Base-by-base conservation (phyloP, 2,888 invertebrate genomes). In the Folsomia candida region DNA sequence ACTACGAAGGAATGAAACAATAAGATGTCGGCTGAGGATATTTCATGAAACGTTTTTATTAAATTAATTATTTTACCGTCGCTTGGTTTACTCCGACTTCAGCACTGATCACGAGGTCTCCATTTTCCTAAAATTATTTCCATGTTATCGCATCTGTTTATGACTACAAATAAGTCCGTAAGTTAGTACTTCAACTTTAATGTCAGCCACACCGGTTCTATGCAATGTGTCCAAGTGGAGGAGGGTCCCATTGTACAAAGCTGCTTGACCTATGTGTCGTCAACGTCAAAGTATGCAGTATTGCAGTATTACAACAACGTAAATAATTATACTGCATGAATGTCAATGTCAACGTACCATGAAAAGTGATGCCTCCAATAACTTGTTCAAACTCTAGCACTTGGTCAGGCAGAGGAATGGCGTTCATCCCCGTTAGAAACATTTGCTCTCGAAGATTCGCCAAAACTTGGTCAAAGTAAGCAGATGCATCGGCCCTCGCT, bases 181-280 rank as follows among this genome's bases (percentile, higher is more conserved):
- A 37, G 14, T 14, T 9, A 4, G 57, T 60, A 71, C 71, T 37
- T 58, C 58, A 20, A 25, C 47, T 20, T 2, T 25, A 26, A 69
- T 18, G 14, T 64, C 61, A 18, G 71, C 68, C 26, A 51, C 65
- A n/a, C 71, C 71, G 28, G 71, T 71, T n/a, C 71, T 63, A 24
- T 71, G 71, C 9, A 71, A 51, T 2, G 61, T 68, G 27, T 68
- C 68, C 67, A 67, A 57, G 20, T 67, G 54, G 9, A 37, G 18
- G 1, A 67, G 47, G 2, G 67, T 77, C 58, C 29, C 77, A 29
- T 72, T 68, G 61, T 72, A 73, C 54, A 77, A 29, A 0, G 22
- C 26, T 1, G 78, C 78, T 63, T 78, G 76, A 6, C 78, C 79
- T 29, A n/a, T n/a, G n/a, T n/a, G n/a, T n/a, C n/a, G n/a, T n/a